Evolutionary conservation across 2,113 vertebrate species (phyloP), one percentile per base, ranked within the genome.

Genomic region (Oryzias curvinotus): DNA sequence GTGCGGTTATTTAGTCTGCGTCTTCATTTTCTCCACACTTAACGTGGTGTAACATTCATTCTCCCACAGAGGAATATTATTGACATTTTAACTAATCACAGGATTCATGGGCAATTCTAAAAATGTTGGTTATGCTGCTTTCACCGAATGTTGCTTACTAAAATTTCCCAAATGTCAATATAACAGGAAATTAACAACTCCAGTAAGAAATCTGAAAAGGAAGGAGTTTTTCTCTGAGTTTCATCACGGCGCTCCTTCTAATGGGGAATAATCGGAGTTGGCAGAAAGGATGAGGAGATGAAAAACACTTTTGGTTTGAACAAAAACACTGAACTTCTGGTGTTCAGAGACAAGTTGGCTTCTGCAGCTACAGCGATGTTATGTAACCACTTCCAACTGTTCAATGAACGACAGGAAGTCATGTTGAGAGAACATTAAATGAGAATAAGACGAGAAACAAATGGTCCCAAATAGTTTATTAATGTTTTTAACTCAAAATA

Each of bases 381-480:
- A 65, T 26, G 13, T 28, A 74, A 83, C 18, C 57, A 48, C 19
- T 55, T 65, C 45, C 59, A 53, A 54, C 54, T 28, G 17, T 63
- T 76, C 62, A 54, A 5, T 73, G 69, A 62, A 62, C 0, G 45
- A 70, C 53, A 47, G 46, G 5, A 50, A 56, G 73, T 83, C 14
- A 57, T 80, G 75, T 48, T 58, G 57, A 71, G 58, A 62, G 42
- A 7, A 57, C 47, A 47, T 57, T 58, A 14, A 47, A 17, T 66
- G 48, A 25, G 53, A 43, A 41, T 25, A 19, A 48, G 57, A 30
- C 43, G 16, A 10, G 7, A 56, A 58, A 58, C 49, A 25, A 15
- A 45, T 36, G 21, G 18, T 23, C 21, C 21, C 21, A 23, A 5
- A 28, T 28, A 28, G 26, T 28, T 28, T 28, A 7, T 28, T 28